A percentile compares a stretch with the other conserved stretches of the same genome.
Conservation (phyloP, 2,888 invertebrate genomes). For the Diplazon laetatorius region DNA sequence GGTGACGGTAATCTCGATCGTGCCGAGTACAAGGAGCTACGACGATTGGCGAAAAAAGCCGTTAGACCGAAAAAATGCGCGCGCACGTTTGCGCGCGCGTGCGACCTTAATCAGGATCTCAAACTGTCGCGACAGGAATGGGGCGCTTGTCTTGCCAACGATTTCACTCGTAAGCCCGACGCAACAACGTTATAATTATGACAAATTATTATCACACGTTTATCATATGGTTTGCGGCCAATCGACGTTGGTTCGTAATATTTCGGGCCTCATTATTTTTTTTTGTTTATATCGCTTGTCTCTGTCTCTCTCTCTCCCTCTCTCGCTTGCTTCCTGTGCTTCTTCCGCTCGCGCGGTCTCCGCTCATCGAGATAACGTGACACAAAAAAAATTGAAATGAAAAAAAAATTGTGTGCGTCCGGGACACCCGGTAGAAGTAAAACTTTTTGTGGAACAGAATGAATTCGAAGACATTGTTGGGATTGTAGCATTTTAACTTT, state of each 20-base stretch:
- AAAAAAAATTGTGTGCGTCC: no score
- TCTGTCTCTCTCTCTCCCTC: no score
- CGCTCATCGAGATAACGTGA: no score
- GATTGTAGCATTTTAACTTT: no score
- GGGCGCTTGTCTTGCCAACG: conserved; percentile 93
- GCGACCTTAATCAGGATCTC: conserved; percentile 92
- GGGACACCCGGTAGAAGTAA: no score
- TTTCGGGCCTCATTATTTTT: not conserved
- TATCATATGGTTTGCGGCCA: not conserved
- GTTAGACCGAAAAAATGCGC: conserved; percentile 96
- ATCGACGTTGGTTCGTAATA: not conserved
- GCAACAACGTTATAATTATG: no score
- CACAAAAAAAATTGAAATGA: no score
- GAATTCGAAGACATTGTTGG: no score
- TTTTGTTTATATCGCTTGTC: conserved; percentile 27
- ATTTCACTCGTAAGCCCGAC: conserved; percentile 94
- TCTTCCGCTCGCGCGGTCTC: not conserved
- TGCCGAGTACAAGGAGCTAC: conserved; percentile 91
- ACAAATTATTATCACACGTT: no score
- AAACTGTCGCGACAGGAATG: conserved; percentile 92
- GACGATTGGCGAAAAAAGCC: conserved; percentile 92
- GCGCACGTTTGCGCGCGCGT: conserved; percentile 92
- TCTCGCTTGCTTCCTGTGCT: conserved; percentile 24
- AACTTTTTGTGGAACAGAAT: conserved; percentile 6
- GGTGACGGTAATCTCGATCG: conserved; percentile 90